Base-by-base conservation (phyloP, 2,888 invertebrate genomes). In the Drosophila sordidula region DNA sequence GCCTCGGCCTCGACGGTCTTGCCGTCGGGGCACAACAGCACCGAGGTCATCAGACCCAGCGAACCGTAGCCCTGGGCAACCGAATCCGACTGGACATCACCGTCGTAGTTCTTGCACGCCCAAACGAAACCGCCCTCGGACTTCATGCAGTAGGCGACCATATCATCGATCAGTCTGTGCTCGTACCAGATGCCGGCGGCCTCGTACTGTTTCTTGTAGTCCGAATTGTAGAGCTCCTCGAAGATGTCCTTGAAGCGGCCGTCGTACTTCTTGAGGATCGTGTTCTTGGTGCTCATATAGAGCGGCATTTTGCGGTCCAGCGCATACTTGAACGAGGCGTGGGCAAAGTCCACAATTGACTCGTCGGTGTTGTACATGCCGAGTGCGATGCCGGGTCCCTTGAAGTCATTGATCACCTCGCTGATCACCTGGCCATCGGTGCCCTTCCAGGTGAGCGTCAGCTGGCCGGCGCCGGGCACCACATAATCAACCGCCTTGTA, bases 31-130 rank as follows among this genome's bases (percentile, higher is more conserved):
- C 98, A 98, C 58, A 99, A 93, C 42, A 99, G 93, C 1, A 99
- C 99, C 12, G 98, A 98, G 0, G 99, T 99, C 99, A 99, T 99
- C 80, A 99, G 94, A 78, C 99, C 99, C 64, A 99, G 93, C 0
- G 98, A 99, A 12, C 99, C 97, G 85, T 96, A 97, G 34, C 98
- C 99, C 93, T 99, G 99, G 66, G 99, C 99, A 29, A 99, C 97
- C 0, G 98, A 97, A 92, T 99, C 99, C 0, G 98, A 98, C 92
- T 99, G 99, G 0, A 99, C 99, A 93, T 99, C 99, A 42, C 99
- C 99, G 90, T 99, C 99, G 91, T 99, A 99, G 93, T 99, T 99
- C 92, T 99, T 99, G 93, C 99, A 99, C 8, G 99, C 98, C 99
- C 99, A 99, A 0, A 99, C 98, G 92, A 99, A 99, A 42, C 99